A percentile compares a stretch with the other conserved stretches of the same genome.
These are phyloP conservation scores for Drosophila varians DNA, from an alignment of 1,140 invertebrate species.

Conservation along the genomic window DNA sequence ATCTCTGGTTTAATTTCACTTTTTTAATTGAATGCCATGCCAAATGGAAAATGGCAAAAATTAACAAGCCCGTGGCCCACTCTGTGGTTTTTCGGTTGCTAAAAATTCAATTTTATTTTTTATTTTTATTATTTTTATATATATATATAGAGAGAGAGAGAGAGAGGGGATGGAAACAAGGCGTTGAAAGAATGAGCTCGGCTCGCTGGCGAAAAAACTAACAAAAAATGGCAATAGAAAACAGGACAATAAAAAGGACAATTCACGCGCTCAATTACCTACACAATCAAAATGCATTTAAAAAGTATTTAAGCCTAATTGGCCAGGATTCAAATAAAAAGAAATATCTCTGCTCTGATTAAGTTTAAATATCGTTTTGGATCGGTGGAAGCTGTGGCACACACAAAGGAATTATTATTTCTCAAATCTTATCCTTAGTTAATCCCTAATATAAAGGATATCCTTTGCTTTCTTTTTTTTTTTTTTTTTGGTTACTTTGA, in stretches of 20 bases:
- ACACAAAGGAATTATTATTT: not conserved
- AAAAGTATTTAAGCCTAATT: conserved; percentile 76
- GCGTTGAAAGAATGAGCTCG: conserved; percentile 6
- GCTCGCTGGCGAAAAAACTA: conserved; percentile 34
- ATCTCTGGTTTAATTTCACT: conserved; percentile 46
- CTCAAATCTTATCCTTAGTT: not conserved
- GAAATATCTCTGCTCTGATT: not conserved
- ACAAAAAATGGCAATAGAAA: conserved; percentile 1
- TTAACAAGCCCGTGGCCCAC: conserved; percentile 42
- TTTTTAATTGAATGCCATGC: conserved; percentile 68
- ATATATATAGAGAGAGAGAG: conserved; percentile 8
- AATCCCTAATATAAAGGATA: no score
- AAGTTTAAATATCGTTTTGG: not conserved
- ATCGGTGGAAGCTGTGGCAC: conserved; percentile 1
- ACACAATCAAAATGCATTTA: conserved; percentile 79
- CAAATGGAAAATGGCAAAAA: conserved; percentile 68
- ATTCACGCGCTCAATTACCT: conserved; percentile 67
- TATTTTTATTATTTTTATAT: not conserved
- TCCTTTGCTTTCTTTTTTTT: not conserved
- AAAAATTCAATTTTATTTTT: conserved; percentile 62
- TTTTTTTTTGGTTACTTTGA: not conserved
- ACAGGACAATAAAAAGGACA: conserved; percentile 14
- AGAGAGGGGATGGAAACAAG: no score
- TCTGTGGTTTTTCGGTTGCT: conserved; percentile 15
- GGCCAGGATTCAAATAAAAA: no score